Evolutionary conservation across 37 sponge, comb jelly and placozoan genomes (phyloP), one percentile per base, ranked within the genome.

Genomic region (Cliona cf. orientalis): DNA sequence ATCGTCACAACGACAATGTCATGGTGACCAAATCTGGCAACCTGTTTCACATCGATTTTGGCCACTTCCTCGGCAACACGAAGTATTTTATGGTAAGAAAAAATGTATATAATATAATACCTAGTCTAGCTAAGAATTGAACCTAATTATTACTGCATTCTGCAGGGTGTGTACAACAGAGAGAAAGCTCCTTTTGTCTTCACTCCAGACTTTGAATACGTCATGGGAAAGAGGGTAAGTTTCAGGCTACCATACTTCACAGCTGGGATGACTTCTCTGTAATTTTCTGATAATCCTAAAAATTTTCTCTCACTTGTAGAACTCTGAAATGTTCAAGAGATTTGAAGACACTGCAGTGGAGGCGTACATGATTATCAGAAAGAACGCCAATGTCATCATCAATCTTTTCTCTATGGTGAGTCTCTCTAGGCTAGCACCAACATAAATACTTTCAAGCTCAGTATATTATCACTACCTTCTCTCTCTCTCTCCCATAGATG

Each of bases 21-120:
- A 92, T 96, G 93, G 90, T 98, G 36, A 93, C 96, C 62, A 81
- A 84, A 21, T 80, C 80, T 38, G 99, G 99, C 0, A 93, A 91
- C 76, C 91, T 95, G 64, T 95, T 98, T 61, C 99, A 98, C 75
- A 98, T 98, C 42, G 99, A 98, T 75, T 98, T 98, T 89, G 99
- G 99, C 34, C 99, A 98, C 64, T 98, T 98, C 74, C 88, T 98
- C 3, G 99, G 99, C 2, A 91, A 98, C 79, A 91, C 72, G 37
- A 98, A 98, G 75, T 66, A 76, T 29, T 83, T 87, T 59, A 45
- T 87, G 80, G 87, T 87, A 73, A 26, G 75, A 17, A 22, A 19
- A 44, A 14, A n/a, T 28, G 3, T 17, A 49, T 17, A 49, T 49
- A 49, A 49, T 49, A 49, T 49, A 49, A 17, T 49, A 19, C 55